A percentile compares a stretch with the other conserved stretches of the same genome.
phyloP scores from a whole-genome alignment of 2,113 vertebrate species.

The Numenius arquata region DNA sequence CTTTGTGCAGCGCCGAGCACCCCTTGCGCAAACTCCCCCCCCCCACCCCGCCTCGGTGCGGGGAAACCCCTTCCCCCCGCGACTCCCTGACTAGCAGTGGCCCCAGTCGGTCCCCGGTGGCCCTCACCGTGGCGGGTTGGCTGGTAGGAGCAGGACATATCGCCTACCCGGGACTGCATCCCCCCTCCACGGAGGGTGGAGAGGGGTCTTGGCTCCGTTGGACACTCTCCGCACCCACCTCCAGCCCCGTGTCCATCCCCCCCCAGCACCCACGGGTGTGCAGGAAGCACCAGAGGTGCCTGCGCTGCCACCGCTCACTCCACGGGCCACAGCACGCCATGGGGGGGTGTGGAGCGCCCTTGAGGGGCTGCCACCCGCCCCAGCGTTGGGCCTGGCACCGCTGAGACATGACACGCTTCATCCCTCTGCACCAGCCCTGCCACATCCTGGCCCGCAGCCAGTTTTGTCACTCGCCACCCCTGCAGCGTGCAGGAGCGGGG shows the following conservation, averaged over 20 bases:
- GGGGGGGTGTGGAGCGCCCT: neutral
- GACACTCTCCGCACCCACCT: neutral
- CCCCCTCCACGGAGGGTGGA: neutral
- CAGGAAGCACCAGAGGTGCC: neutral
- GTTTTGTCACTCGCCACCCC: neutral
- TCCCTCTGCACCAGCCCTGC: neutral
- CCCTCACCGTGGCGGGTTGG: neutral
- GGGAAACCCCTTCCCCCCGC: no score
- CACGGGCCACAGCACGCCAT: rapidly evolving
- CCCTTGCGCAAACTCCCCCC: neutral
- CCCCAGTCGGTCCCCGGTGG: neutral
- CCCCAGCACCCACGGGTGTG: neutral
- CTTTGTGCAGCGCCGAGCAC: neutral
- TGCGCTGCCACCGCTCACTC: neutral
- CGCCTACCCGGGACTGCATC: neutral
- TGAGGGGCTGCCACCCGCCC: neutral
- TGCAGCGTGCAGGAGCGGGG: neutral
- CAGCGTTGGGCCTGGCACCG: neutral
- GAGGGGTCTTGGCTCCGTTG: neutral
- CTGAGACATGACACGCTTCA: neutral
- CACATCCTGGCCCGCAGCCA: neutral
- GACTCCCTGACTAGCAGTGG: neutral
- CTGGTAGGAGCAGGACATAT: neutral
- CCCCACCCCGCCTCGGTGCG: no score
- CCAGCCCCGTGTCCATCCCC: rapidly evolving